Conservation (phyloP, 92 coral and sea anemone species). For the Umimayanthus kanabou region DNA sequence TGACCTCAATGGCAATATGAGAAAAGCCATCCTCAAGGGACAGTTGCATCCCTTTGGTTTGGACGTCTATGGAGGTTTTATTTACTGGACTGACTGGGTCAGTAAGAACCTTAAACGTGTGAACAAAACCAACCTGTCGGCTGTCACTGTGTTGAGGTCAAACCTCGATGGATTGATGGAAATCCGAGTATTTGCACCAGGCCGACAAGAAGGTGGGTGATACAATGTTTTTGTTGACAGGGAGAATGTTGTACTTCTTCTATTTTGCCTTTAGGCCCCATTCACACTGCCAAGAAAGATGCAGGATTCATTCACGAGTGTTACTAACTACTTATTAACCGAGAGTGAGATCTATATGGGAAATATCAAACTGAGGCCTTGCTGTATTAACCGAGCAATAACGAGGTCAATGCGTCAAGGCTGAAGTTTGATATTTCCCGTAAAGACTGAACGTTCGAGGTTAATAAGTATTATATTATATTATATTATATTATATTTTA, state of each 20-base stretch:
- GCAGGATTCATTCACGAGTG: background rate
- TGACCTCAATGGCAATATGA: slow-evolving; percentile 66
- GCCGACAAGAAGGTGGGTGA: slow-evolving; percentile 70
- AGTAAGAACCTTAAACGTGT: slow-evolving; percentile 64
- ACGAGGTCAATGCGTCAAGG: too few relatives aligned
- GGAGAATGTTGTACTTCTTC: too few relatives aligned
- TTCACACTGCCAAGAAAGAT: background rate
- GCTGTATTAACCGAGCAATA: too few relatives aligned
- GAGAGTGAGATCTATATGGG: too few relatives aligned
- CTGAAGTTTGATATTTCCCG: too few relatives aligned
- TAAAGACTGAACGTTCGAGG: too few relatives aligned
- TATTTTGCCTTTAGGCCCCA: too few relatives aligned
- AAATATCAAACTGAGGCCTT: too few relatives aligned
- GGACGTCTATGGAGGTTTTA: slow-evolving; percentile 76
- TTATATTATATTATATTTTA: too few relatives aligned
- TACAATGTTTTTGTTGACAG: background rate
- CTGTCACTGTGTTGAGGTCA: slow-evolving; percentile 65
- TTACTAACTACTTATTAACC: background rate
- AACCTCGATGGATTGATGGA: slow-evolving; percentile 74
- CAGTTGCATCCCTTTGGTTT: slow-evolving; percentile 82
- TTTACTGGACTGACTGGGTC: slow-evolving; percentile 90
- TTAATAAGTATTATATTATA: too few relatives aligned
- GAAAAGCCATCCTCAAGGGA: slow-evolving; percentile 49
- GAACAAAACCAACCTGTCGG: slow-evolving; percentile 45
- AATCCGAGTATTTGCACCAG: slow-evolving; percentile 70